A percentile compares a stretch with the other conserved stretches of the same genome.
Evolutionary conservation across 2,113 vertebrate species (phyloP).

Genomic region (Paramisgurnus dabryanus): DNA sequence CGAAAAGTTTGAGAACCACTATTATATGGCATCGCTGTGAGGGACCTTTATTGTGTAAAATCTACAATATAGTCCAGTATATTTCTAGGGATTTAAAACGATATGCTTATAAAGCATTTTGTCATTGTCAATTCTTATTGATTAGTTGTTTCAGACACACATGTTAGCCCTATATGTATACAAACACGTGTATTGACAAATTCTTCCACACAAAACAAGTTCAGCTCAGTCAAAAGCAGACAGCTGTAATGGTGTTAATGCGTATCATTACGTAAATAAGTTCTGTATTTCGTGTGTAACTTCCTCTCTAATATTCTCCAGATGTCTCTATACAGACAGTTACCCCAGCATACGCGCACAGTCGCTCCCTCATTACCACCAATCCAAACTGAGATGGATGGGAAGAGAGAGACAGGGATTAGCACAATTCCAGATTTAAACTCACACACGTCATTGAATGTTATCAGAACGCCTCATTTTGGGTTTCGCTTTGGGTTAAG

Average conservation of each 20-base stretch:
- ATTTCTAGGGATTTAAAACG: too few species aligned
- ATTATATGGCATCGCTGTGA: too few species aligned
- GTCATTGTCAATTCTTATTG: too few species aligned
- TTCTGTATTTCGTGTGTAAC: neutral
- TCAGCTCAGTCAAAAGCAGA: neutral
- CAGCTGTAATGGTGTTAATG: neutral
- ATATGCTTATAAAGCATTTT: too few species aligned
- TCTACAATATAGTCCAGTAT: too few species aligned
- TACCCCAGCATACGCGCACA: conserved; percentile 25
- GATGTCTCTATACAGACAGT: conserved; percentile 66
- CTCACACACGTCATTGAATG: conserved; percentile 63
- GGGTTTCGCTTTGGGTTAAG: conserved; percentile 39
- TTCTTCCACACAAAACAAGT: neutral
- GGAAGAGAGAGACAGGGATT: conserved; percentile 63
- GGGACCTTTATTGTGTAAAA: too few species aligned
- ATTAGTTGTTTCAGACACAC: neutral
- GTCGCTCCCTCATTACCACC: conserved; percentile 65
- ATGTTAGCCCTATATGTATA: neutral
- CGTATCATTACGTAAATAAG: neutral
- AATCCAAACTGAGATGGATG: conserved; percentile 56
- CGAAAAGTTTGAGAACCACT: too few species aligned
- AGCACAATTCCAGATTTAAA: conserved; percentile 71
- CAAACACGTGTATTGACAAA: neutral
- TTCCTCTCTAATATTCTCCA: conserved; percentile 64
- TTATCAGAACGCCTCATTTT: conserved; percentile 57